phyloP scores from a whole-genome alignment of 2,797 vertebrate genomes.

The Acanthurus tractus region DNA sequence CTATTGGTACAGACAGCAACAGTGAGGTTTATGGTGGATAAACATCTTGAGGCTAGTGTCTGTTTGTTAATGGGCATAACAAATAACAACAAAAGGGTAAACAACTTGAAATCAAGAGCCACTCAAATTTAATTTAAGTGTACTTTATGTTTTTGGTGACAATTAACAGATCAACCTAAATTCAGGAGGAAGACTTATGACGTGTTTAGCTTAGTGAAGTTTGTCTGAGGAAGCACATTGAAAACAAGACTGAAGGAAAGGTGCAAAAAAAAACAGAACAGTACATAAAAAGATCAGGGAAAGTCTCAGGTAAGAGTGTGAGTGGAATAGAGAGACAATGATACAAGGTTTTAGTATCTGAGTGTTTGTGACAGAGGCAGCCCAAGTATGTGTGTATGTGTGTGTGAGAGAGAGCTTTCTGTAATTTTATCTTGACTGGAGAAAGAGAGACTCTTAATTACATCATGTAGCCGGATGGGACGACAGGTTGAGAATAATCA shows the following conservation, averaged over 20 bases:
- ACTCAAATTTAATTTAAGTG: background rate
- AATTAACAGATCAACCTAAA: background rate
- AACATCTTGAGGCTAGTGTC: no score
- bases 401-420: background rate
- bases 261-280: background rate
- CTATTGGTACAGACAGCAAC: background rate
- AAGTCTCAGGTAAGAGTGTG: background rate
- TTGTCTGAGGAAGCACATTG: background rate
- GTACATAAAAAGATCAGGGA: conserved; percentile 4
- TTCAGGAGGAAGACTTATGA: background rate
- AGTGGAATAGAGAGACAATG: background rate
- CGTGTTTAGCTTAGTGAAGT: background rate
- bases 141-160: background rate
- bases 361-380: background rate
- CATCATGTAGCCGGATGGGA: background rate
- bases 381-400: background rate
- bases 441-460: background rate
- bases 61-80: background rate
- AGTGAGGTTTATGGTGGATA: no score
- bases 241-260: background rate
- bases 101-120: background rate
- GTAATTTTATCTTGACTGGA: background rate
- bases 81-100: background rate
- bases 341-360: background rate
- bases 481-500: background rate